Conservation (phyloP, 2,797 vertebrate species). For the Sphenopsis melanotis region DNA sequence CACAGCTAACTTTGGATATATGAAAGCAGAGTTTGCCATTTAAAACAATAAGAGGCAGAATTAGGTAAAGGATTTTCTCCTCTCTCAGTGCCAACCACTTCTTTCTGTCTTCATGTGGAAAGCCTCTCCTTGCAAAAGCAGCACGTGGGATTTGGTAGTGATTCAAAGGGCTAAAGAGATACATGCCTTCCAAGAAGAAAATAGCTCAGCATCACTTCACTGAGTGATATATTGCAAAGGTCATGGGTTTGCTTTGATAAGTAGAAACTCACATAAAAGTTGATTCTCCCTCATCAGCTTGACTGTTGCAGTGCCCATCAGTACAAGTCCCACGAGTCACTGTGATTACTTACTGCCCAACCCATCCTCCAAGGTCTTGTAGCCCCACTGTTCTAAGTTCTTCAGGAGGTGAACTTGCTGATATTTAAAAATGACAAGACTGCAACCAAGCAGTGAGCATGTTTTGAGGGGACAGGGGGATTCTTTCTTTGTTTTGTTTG, state of each 20-base stretch:
- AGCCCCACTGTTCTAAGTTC: neutral
- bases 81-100: neutral
- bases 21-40: neutral
- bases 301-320: neutral
- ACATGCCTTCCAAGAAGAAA: neutral
- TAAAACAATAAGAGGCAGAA: neutral
- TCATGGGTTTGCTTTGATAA: neutral
- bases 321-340: neutral
- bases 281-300: neutral
- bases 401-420: neutral
- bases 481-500: neutral
- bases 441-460: neutral
- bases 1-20: neutral
- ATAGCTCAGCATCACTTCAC: neutral
- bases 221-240: neutral
- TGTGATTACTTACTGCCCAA: neutral
- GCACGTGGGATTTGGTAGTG: neutral
- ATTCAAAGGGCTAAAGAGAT: neutral
- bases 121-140: neutral
- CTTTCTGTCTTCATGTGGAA: neutral
- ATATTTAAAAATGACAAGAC: neutral
- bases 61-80: neutral
- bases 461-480: neutral
- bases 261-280: neutral
- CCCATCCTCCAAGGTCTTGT: neutral